Percentiles rank a stretch among this genome's conserved stretches.
phyloP scores from a whole-genome alignment of 2,797 vertebrate species.

The Anomalospiza imberbis region DNA sequence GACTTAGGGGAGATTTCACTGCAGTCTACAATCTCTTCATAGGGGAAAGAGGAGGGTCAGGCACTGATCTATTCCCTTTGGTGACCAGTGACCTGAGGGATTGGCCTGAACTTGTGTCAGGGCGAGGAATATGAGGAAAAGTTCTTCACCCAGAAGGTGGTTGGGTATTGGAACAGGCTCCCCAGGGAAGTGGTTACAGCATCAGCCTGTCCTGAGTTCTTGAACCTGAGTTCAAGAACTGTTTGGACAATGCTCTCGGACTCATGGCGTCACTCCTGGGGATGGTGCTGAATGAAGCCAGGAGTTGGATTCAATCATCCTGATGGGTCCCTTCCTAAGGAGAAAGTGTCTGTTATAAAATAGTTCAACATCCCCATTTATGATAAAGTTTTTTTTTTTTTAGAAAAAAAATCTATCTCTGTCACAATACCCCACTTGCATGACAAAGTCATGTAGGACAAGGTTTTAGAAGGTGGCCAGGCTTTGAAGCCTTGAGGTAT shows the following conservation, averaged over 20 bases:
- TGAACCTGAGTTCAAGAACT: not conserved
- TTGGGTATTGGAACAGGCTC: not conserved
- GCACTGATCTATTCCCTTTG: not conserved
- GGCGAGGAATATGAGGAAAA: not conserved
- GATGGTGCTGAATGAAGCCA: not conserved
- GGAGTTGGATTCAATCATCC: not conserved
- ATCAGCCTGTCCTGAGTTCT: not conserved
- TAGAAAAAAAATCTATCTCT: not conserved
- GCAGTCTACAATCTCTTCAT: fast-evolving
- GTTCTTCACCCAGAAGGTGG: not conserved
- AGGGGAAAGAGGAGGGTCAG: not conserved
- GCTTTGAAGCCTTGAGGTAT: not conserved
- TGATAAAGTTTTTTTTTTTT: no score
- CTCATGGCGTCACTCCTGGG: not conserved
- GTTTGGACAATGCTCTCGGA: fast-evolving
- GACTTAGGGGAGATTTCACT: not conserved
- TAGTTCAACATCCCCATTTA: not conserved
- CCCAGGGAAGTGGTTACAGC: no score
- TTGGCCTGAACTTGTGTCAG: not conserved
- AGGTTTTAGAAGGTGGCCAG: not conserved
- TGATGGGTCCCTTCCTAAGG: not conserved
- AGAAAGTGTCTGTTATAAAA: not conserved
- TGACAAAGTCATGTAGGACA: not conserved
- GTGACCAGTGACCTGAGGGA: not conserved
- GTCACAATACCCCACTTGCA: not conserved